A percentile compares a stretch with the other conserved stretches of the same genome.
Conservation (phyloP, 2,888 invertebrate genomes). For the Gymnoscelis rufifasciata region DNA sequence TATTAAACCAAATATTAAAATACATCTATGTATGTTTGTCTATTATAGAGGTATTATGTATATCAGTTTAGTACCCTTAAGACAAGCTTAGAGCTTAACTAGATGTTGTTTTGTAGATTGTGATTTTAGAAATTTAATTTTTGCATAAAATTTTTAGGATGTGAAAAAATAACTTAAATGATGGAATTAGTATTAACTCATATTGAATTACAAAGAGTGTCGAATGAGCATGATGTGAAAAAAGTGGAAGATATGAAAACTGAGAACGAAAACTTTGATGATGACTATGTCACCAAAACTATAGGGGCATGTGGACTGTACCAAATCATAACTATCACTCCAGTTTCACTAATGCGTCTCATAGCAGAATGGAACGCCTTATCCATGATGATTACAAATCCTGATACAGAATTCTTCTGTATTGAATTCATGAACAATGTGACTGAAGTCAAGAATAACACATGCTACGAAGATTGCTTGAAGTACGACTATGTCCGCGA, state of each 20-base stretch:
- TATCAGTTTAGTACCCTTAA: too few relatives aligned
- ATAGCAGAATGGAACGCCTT: slow-evolving; percentile 43
- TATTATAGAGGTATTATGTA: too few relatives aligned
- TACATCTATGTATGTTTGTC: too few relatives aligned
- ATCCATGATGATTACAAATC: slow-evolving; percentile 46
- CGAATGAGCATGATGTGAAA: slow-evolving; percentile 8
- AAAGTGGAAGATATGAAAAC: background rate
- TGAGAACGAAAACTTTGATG: slow-evolving; percentile 25
- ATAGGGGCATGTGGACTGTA: slow-evolving; percentile 51
- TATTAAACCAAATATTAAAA: too few relatives aligned
- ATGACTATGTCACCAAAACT: slow-evolving; percentile 49
- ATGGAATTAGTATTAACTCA: too few relatives aligned
- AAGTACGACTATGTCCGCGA: slow-evolving; percentile 40
- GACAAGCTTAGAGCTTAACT: too few relatives aligned
- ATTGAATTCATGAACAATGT: slow-evolving; percentile 32
- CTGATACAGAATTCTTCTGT: slow-evolving; percentile 45
- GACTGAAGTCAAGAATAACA: slow-evolving; percentile 35
- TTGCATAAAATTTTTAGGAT: too few relatives aligned
- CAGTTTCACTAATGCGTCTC: slow-evolving; percentile 34
- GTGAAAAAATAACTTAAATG: too few relatives aligned
- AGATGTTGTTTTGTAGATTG: too few relatives aligned
- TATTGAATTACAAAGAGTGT: too few relatives aligned
- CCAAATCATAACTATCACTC: slow-evolving; percentile 37
- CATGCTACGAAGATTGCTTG: slow-evolving; percentile 46
- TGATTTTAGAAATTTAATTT: too few relatives aligned